Evolutionary conservation across 2,113 vertebrate genomes (phyloP).

Genomic region (Apodemus speciosus): DNA sequence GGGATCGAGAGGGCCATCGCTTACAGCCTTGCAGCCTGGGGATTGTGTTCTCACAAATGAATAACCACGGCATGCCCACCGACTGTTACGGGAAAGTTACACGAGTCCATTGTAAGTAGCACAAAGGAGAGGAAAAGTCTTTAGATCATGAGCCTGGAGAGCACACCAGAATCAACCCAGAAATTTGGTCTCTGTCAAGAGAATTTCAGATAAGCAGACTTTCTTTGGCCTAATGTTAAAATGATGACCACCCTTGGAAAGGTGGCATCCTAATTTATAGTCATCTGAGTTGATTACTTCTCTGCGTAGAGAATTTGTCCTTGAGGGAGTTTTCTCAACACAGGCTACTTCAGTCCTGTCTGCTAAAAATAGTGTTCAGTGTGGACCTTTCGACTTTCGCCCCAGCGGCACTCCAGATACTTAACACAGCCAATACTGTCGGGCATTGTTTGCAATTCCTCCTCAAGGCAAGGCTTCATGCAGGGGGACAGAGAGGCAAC

Average conservation of each 20-base stretch:
- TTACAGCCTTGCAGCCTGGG: too few relatives aligned
- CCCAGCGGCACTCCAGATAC: background rate
- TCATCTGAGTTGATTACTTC: background rate
- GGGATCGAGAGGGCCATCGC: background rate
- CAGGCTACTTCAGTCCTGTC: background rate
- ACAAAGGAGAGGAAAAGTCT: background rate
- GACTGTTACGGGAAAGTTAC: background rate
- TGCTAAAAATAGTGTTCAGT: constrained; percentile 18
- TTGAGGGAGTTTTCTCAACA: background rate
- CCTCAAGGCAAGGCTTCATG: background rate
- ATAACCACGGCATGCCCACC: accelerated
- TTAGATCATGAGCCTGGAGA: background rate
- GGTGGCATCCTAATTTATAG: background rate
- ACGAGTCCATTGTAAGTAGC: background rate
- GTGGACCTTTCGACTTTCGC: constrained; percentile 31
- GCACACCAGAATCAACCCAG: background rate
- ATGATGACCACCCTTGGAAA: background rate
- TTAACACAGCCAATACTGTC: background rate
- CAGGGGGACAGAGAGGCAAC: too few relatives aligned
- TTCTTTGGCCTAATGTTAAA: background rate
- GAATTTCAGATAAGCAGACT: background rate
- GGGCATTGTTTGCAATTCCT: background rate
- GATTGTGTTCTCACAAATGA: background rate
- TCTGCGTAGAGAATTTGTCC: background rate
- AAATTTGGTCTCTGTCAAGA: background rate